Percentiles rank a stretch among this genome's conserved stretches.
phyloP scores from a whole-genome alignment of 1,140 invertebrate genomes.

The Calliopsis andreniformis region DNA sequence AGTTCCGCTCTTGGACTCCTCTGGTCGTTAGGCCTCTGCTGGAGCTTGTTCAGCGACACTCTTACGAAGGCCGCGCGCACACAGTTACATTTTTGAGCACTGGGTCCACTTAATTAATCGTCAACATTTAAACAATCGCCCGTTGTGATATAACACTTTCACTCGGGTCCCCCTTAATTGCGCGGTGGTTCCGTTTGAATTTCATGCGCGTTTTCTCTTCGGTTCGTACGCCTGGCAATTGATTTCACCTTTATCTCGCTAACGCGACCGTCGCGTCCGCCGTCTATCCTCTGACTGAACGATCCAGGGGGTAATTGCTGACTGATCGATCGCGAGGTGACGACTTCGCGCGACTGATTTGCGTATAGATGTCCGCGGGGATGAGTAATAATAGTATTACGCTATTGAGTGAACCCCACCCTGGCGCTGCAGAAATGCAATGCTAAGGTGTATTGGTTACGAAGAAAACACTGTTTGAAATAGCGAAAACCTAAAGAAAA shows the following conservation, averaged over 20 bases:
- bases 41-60: neutral
- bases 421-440: neutral
- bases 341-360: constrained; percentile 31
- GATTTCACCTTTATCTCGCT: constrained; percentile 58
- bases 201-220: constrained; percentile 54
- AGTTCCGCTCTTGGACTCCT: neutral
- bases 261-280: constrained; percentile 12
- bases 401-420: neutral
- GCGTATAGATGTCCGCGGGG: neutral
- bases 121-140: constrained; percentile 44
- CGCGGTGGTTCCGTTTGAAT: constrained; percentile 30
- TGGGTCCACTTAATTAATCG: constrained; percentile 35
- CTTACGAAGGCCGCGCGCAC: neutral
- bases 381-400: constrained; percentile 1
- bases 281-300: constrained; percentile 18
- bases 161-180: constrained; percentile 32
- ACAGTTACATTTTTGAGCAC: neutral
- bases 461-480: neutral
- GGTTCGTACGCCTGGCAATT: constrained; percentile 20
- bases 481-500: neutral
- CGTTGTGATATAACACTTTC: constrained; percentile 52
- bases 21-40: constrained; percentile 24
- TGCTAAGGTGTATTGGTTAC: neutral
- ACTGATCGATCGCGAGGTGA: constrained; percentile 26
- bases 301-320: constrained; percentile 8